Conservation (phyloP, 2,113 vertebrate genomes). For the Archilochus colubris region DNA sequence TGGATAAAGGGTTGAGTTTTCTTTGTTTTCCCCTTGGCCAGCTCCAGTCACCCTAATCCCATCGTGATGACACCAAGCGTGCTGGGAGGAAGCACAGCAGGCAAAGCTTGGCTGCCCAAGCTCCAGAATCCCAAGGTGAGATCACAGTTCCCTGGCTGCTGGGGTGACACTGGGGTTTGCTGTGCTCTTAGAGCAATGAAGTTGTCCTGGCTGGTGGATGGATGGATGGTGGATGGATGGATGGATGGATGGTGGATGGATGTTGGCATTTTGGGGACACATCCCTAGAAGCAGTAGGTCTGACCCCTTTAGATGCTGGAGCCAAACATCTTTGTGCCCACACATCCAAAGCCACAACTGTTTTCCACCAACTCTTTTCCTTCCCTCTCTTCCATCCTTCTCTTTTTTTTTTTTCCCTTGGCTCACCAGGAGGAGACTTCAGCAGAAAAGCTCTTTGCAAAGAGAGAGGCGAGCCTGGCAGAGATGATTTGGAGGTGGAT, state of each 20-base stretch:
- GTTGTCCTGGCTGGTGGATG: background rate
- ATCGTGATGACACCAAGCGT: background rate
- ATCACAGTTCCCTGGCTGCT: background rate
- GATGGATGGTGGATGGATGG: no score
- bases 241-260: no score
- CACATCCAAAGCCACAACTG: background rate
- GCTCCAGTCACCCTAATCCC: slow-evolving; percentile 3
- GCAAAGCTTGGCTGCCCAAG: background rate
- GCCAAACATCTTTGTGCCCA: no score
- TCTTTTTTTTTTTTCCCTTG: background rate
- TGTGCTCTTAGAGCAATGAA: background rate
- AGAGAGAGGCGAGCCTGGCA: background rate
- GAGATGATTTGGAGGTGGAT: background rate
- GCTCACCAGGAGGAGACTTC: background rate
- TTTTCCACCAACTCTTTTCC: background rate
- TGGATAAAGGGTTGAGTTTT: background rate
- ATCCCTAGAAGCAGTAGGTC: background rate
- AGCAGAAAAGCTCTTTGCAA: background rate
- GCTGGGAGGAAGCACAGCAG: background rate
- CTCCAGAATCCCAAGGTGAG: background rate
- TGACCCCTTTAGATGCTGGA: background rate
- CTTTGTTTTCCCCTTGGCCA: background rate
- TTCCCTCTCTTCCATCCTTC: background rate
- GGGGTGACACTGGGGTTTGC: background rate
- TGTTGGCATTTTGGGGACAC: background rate